Evolutionary conservation across 2,113 vertebrate genomes (phyloP).

Genomic region (Pithys albifrons): DNA sequence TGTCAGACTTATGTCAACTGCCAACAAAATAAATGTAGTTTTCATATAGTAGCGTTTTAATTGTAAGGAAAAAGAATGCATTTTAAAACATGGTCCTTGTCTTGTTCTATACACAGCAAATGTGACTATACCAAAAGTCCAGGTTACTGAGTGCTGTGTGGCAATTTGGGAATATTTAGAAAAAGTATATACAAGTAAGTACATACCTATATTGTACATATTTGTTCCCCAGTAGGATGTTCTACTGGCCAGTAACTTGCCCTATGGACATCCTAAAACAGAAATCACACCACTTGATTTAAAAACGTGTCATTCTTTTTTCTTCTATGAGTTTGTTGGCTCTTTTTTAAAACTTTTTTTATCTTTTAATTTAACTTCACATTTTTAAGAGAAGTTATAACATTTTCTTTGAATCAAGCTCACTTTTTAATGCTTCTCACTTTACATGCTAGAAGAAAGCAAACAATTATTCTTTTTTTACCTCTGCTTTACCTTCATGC

Average conservation of each 20-base stretch:
- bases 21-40: neutral
- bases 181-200: neutral
- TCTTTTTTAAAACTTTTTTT: neutral
- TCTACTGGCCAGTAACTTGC: neutral
- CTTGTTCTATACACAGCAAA: neutral
- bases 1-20: neutral
- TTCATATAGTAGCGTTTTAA: neutral
- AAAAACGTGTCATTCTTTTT: neutral
- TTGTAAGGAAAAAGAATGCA: neutral
- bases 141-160: neutral
- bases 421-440: neutral
- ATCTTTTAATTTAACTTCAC: neutral
- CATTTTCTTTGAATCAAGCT: neutral
- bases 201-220: neutral
- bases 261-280: neutral
- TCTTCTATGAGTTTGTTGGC: neutral
- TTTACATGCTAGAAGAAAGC: neutral
- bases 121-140: neutral
- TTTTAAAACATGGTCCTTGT: neutral
- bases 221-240: neutral
- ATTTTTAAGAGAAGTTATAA: neutral
- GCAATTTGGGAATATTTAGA: neutral
- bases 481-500: neutral
- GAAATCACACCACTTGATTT: neutral
- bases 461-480: neutral